Base-by-base conservation (phyloP, 2,888 invertebrate genomes). In the Pyrochroa serraticornis region DNA sequence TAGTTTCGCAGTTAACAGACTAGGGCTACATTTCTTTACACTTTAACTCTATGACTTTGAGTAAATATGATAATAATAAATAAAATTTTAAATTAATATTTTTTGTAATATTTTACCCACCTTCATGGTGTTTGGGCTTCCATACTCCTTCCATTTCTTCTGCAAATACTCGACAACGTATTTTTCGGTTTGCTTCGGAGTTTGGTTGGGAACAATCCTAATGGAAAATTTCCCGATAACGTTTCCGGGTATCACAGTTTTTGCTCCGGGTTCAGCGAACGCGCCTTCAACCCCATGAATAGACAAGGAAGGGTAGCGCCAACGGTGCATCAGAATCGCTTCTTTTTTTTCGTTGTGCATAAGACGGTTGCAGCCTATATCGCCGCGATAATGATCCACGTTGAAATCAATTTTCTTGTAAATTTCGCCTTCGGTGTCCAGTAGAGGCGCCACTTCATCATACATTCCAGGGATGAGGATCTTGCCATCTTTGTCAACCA, bases 221-320 rank as follows among this genome's bases (percentile, higher is more conserved):
- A 99, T 90, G 0, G 97, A 97, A 81, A 99, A 99, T 80, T 99
- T 99, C 13, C 97, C 98, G 71, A 88, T 90, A 0, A 98, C 97
- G 80, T 94, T 93, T 41, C 89, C 85, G 0, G 95, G 95, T 71
- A 95, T 97, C 0, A 98, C 97, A 50, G 98, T 98, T 78, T 98
- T 98, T 12, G 91, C 89, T 8, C 98, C 98, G 0, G 92, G 85
- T 64, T 93, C 97, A 77, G 90, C 90, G 75, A 97, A 97, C 5
- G 97, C 97, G 31, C 89, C 97, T 82, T 98, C 95, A 72, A 97
- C 93, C 36, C 97, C 97, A 43, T 99, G 98, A 43, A 98, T 82
- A 0, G 97, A 97, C 6, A 98, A 83, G 48, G 91, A 91, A 1
- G 98, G 98, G 75, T 88, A 92, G 49, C 98, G 86, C 98, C 98